Percentiles rank a stretch among this genome's conserved stretches.
These are phyloP conservation scores for Catharus minimus DNA, from an alignment of 2,113 vertebrate species.

Conservation along the genomic window DNA sequence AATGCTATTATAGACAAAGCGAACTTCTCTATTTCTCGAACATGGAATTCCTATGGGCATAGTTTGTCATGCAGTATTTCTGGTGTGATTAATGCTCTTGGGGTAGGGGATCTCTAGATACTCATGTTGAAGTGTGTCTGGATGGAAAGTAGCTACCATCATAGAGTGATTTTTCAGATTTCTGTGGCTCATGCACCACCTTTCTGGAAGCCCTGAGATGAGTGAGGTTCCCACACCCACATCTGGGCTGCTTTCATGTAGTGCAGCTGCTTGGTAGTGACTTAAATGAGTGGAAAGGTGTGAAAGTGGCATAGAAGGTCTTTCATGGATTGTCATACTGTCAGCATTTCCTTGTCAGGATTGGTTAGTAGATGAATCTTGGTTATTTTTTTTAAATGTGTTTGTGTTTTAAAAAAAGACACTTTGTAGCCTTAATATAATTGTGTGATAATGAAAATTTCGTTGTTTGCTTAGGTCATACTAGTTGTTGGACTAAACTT, in stretches of 20 bases:
- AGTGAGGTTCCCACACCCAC: neutral
- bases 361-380: neutral
- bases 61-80: neutral
- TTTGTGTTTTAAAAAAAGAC: too few relatives aligned
- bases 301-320: neutral
- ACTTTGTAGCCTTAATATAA: neutral
- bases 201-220: neutral
- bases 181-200: neutral
- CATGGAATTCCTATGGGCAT: neutral
- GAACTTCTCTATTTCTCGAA: neutral
- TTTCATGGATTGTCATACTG: neutral
- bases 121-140: accelerated
- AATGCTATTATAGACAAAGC: neutral
- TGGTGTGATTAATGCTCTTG: neutral
- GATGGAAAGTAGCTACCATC: neutral
- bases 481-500: neutral
- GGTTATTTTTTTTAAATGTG: accelerated
- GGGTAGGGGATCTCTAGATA: neutral
- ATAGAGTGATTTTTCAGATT: neutral
- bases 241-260: neutral
- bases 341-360: neutral
- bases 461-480: neutral
- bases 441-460: neutral
- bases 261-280: neutral
- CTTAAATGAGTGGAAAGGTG: neutral